These are phyloP conservation scores for Psylliodes chrysocephalus DNA, from an alignment of 2,888 invertebrate species.

Conservation along the genomic window DNA sequence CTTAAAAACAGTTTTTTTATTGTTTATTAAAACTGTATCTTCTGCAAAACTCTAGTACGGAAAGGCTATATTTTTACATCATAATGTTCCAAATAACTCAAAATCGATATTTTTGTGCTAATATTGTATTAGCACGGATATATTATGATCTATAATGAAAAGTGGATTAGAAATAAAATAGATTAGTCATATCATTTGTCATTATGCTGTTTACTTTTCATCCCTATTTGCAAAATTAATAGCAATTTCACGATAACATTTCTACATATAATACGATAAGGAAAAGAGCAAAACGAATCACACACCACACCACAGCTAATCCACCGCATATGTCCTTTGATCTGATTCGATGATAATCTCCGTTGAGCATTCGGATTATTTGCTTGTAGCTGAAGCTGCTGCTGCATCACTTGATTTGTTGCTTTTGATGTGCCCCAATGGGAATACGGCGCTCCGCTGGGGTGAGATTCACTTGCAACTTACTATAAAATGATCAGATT, in stretches of 20 bases:
- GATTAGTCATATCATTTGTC: too few relatives aligned
- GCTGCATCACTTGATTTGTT: conserved; percentile 52
- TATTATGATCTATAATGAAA: too few relatives aligned
- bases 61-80: too few relatives aligned
- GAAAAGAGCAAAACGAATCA: background rate
- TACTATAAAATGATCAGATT: conserved; percentile 52
- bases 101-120: too few relatives aligned
- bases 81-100: too few relatives aligned
- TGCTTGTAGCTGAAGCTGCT: conserved; percentile 22
- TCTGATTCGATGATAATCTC: conserved; percentile 56
- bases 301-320: conserved; percentile 43
- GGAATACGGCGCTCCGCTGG: conserved; percentile 41
- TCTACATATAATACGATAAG: background rate
- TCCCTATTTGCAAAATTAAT: background rate
- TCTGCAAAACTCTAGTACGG: too few relatives aligned
- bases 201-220: background rate
- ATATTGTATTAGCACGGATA: too few relatives aligned
- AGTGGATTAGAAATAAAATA: too few relatives aligned
- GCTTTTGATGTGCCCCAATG: conserved; percentile 47
- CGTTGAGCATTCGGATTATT: conserved; percentile 54
- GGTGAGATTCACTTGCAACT: conserved; percentile 51
- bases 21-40: too few relatives aligned
- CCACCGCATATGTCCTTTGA: conserved; percentile 58
- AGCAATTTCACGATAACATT: background rate
- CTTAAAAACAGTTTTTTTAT: too few relatives aligned